Base-by-base conservation (phyloP, 64 coral and sea anemone species). In the Pachyseris speciosa region DNA sequence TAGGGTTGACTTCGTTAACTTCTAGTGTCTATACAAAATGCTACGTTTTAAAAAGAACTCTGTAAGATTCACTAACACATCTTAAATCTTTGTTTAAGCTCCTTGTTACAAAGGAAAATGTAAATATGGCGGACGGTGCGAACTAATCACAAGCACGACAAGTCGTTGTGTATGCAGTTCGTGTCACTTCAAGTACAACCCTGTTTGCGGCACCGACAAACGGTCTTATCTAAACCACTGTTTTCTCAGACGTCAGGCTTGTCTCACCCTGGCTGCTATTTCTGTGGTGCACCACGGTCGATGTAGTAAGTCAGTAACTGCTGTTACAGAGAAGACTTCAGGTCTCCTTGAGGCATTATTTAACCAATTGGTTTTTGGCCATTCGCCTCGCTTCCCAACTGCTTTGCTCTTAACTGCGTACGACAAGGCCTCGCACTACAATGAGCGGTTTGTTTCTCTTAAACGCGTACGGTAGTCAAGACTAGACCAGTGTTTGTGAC, bases 111-210 rank as follows among this genome's bases (percentile, higher is more conserved):
- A 61, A 40, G 52, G 77, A 59, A 81, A 81, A 36, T 81, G 77
- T 40, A 63, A 63, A 61, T 34, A 81, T 61, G 77, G 77, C 11
- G 77, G 51, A 61, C 20, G 26, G 12, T 81, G 77, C 11, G 48
- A 81, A 20, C 77, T 1, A 32, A 19, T 81, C 27, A 39, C 51
- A n/a, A 81, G 39, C 77, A 81, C 51, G 11, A 60, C 77, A 81
- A 22, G 52, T 61, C 77, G 77, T 36, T 81, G 77, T 61, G 31
- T 53, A 24, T 81, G 77, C 36, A 20, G 9, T 1, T 5, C 24
- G 36, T 81, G 77, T 38, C 77, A 81, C 77, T 81, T 81, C 55
- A 81, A 53, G 41, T 81, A 81, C 77, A 81, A 81, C 39, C 77
- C 77, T n/a, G 77, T 81, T 40, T 81, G 77, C 33, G 77, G 77